These are phyloP conservation scores for Caenorhabditis briggsae DNA, from an alignment of 1,140 invertebrate genomes.

Conservation along the genomic window DNA sequence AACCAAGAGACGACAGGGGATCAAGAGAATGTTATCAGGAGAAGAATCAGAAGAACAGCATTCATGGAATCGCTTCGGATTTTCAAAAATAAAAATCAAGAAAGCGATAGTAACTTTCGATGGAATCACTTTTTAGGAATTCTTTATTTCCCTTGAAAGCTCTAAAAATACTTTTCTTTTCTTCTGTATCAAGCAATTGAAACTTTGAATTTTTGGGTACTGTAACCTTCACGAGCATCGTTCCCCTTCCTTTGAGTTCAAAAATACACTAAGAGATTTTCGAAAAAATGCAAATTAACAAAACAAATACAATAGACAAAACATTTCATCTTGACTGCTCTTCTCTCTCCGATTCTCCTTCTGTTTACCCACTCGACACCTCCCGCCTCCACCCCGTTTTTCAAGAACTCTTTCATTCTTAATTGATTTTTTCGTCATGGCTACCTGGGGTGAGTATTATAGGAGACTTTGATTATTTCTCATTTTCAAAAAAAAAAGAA, in stretches of 20 bases:
- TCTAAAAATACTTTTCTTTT: no score
- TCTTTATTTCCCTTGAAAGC: no score
- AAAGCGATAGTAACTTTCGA: no score
- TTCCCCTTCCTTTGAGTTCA: background rate
- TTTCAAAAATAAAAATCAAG: no score
- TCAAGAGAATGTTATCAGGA: background rate
- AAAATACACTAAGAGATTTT: background rate
- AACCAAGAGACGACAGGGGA: background rate
- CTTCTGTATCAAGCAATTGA: no score
- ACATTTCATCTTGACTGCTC: background rate
- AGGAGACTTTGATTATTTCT: background rate
- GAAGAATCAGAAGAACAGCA: background rate
- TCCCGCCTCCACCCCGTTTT: slow-evolving; percentile 31
- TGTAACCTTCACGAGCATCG: background rate
- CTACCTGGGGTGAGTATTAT: slow-evolving; percentile 65
- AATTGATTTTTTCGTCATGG: slow-evolving; percentile 61
- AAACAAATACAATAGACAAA: slow-evolving; percentile 44
- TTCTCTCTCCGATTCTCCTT: background rate
- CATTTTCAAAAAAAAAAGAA: background rate
- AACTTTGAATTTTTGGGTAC: background rate
- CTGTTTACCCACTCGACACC: slow-evolving; percentile 44
- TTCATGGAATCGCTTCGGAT: background rate
- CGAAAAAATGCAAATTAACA: slow-evolving; percentile 45
- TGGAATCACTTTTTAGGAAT: no score
- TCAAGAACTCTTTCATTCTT: slow-evolving; percentile 18